Percentiles rank a stretch among this genome's conserved stretches.
phyloP scores from a whole-genome alignment of 2,888 invertebrate species.

The Scrobipalpa costella region DNA sequence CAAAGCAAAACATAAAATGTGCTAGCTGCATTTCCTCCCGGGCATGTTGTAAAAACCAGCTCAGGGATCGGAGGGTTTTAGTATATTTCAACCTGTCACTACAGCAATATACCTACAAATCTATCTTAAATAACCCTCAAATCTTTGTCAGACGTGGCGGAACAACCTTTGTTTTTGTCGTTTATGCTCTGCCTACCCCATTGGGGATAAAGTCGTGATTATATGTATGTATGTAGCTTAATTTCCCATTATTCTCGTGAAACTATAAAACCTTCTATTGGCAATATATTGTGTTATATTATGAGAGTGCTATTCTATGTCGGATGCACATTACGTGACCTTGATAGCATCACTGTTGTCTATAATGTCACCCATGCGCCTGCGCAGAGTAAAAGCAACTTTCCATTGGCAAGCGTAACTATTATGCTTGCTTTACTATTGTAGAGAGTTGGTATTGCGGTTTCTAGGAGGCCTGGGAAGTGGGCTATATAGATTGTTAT shows the following conservation, averaged over 20 bases:
- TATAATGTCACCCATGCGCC: not conserved
- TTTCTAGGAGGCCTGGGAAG: conserved; percentile 5
- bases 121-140: no score
- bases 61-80: no score
- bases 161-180: no score
- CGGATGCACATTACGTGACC: conserved; percentile 35
- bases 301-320: conserved; percentile 23
- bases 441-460: not conserved
- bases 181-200: no score
- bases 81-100: no score
- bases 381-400: not conserved
- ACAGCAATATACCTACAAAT: no score
- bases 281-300: not conserved
- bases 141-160: no score
- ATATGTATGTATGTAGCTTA: no score
- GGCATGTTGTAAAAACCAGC: no score
- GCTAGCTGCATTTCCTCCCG: no score
- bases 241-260: not conserved
- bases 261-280: not conserved
- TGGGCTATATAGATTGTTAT: not conserved
- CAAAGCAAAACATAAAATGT: no score
- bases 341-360: conserved; percentile 41
- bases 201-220: no score
- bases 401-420: conserved; percentile 7
- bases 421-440: not conserved